Conservation (phyloP, 2,888 invertebrate genomes). For the Oscheius sp. region DNA sequence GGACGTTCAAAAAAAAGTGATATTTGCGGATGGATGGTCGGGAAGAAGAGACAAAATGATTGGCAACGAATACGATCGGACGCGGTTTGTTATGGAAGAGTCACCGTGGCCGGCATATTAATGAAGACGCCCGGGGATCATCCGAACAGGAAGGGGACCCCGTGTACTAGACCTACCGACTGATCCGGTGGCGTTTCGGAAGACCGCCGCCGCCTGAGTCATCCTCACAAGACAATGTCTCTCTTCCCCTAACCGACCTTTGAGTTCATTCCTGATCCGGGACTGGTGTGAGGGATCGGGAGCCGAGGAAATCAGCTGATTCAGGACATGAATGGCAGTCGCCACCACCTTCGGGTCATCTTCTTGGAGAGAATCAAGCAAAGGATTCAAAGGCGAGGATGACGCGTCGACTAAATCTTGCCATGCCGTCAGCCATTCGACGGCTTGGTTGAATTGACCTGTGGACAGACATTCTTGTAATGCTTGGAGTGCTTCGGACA, state of each 20-base stretch:
- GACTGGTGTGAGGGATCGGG: constrained; percentile 20
- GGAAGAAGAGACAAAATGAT: not conserved
- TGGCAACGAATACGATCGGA: not conserved
- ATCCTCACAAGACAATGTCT: not conserved
- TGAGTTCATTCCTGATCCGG: constrained; percentile 33
- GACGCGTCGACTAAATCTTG: constrained; percentile 28
- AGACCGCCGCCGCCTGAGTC: not conserved
- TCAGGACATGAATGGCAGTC: constrained; percentile 3
- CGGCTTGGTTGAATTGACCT: constrained; percentile 10
- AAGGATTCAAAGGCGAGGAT: constrained; percentile 15
- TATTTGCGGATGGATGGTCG: not conserved
- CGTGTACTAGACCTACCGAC: not conserved
- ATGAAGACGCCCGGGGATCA: not conserved
- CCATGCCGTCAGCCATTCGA: constrained; percentile 35
- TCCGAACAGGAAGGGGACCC: not conserved
- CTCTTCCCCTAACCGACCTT: constrained; percentile 2
- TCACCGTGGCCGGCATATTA: not conserved
- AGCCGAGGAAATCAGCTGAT: not conserved
- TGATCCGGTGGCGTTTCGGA: not conserved
- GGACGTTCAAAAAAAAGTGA: constrained; percentile 13
- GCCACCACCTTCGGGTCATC: not conserved
- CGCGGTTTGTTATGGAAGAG: not conserved
- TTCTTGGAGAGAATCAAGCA: constrained; percentile 29
- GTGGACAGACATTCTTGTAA: not conserved
- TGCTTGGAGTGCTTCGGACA: constrained; percentile 7